phyloP scores from a whole-genome alignment of 2,888 invertebrate species.

The Drosophila macrospina region DNA sequence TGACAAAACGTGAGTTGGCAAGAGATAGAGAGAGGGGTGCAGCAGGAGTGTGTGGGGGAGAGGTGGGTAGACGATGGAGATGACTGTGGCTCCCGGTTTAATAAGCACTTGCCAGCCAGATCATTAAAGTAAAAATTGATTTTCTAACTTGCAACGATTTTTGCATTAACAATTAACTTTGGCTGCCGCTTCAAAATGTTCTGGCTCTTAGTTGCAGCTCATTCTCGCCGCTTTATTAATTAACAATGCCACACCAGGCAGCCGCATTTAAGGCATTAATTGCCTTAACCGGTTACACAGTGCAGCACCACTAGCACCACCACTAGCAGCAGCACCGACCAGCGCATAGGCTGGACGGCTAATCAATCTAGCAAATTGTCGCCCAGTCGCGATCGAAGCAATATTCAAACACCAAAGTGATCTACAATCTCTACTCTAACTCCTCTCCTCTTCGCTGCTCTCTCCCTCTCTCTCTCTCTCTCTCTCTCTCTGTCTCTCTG shows the following conservation, averaged over 20 bases:
- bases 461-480: slow-evolving; percentile 18
- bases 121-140: slow-evolving; percentile 81
- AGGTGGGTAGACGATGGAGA: slow-evolving; percentile 12
- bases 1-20: slow-evolving; percentile 11
- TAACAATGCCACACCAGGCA: slow-evolving; percentile 80
- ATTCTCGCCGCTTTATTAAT: slow-evolving; percentile 72
- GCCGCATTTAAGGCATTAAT: slow-evolving; percentile 79
- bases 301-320: slow-evolving; percentile 12
- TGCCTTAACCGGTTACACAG: slow-evolving; percentile 64
- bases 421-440: slow-evolving; percentile 20
- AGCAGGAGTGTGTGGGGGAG: background rate
- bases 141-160: slow-evolving; percentile 80
- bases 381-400: slow-evolving; percentile 62
- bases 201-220: slow-evolving; percentile 35
- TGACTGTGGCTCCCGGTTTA: slow-evolving; percentile 53
- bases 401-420: slow-evolving; percentile 55
- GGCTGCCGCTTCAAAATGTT: slow-evolving; percentile 11
- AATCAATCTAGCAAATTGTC: slow-evolving; percentile 82
- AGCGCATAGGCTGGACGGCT: slow-evolving; percentile 60
- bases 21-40: background rate
- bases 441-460: slow-evolving; percentile 3
- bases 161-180: slow-evolving; percentile 77
- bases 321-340: slow-evolving; percentile 2
- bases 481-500: slow-evolving; percentile 4
- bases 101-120: slow-evolving; percentile 73